Evolutionary conservation across 2,888 invertebrate genomes (phyloP), one percentile per base, ranked within the genome.

Genomic region (Acronicta leporina): DNA sequence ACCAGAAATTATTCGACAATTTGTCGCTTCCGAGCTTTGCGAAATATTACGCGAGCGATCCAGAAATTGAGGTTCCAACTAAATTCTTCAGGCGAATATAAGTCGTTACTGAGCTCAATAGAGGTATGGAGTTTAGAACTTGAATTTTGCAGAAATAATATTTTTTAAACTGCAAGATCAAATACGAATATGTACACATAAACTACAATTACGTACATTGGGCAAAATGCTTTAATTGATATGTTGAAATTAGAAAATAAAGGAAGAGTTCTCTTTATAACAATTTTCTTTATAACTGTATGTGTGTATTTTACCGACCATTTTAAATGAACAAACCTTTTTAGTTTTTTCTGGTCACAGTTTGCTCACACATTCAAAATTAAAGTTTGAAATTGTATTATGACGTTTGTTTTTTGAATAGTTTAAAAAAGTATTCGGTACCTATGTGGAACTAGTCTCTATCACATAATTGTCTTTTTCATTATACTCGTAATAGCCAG

Each of bases 261-360:
- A 13, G 25, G 51, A 56, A 48, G 20, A 35, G 16, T 68, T 56
- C 44, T 42, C 1, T 55, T 20, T 15, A 66, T 55, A 51, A 51
- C 43, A 15, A 33, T 20, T 7, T 3, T 44, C 13, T 48, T 33
- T 45, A 0, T 14, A 38, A 48, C 30, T 8, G 15, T 40, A 25
- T 42, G 20, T 40, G 41, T 64, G 27, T 61, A 49, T 51, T 51
- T 62, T 67, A 49, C 20, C 46, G 35, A 10, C 35, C 40, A 51
- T 48, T 48, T 16, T 42, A 45, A 66, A 51, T 5, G 15, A 41
- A 48, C 9, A 0, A 5, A 38, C 11, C 5, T 46, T 43, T 62
- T 42, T 38, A 20, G 5, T 62, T 38, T 47, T 52, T 49, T 55
- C 30, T 20, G 13, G 16, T 44, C 49, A 27, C 30, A 27, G 30